These are phyloP conservation scores for Agriotes lineatus DNA, from an alignment of 2,888 invertebrate species.

Conservation along the genomic window DNA sequence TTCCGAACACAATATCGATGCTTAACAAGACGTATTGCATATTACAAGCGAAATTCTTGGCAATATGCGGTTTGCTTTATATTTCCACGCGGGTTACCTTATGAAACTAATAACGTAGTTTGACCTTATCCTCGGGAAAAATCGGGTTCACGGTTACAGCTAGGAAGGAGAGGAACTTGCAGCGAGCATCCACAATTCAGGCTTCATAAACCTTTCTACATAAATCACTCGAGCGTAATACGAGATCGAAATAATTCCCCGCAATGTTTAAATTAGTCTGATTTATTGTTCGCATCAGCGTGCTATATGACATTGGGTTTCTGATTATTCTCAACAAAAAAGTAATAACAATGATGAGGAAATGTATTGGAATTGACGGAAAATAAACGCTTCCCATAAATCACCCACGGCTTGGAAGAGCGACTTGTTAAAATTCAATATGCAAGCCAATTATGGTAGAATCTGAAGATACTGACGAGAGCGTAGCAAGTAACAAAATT, in stretches of 20 bases:
- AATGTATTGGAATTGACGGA: no score
- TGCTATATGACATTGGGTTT: not conserved
- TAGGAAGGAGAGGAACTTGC: slow-evolving; percentile 4
- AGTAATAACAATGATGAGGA: not conserved
- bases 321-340: not conserved
- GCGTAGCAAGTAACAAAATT: no score
- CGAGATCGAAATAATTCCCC: slow-evolving; percentile 6
- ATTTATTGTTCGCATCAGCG: slow-evolving; percentile 3
- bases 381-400: no score
- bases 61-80: slow-evolving; percentile 30
- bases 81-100: slow-evolving; percentile 21
- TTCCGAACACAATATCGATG: slow-evolving; percentile 34
- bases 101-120: slow-evolving; percentile 26
- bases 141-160: slow-evolving; percentile 12
- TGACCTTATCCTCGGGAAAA: slow-evolving; percentile 24
- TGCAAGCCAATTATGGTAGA: no score
- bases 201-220: slow-evolving; percentile 1
- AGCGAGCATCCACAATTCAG: not conserved
- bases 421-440: no score
- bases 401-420: no score
- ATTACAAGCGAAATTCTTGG: slow-evolving; percentile 30
- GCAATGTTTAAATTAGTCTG: slow-evolving; percentile 10
- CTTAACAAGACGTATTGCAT: slow-evolving; percentile 33
- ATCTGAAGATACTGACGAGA: no score
- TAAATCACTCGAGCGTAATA: slow-evolving; percentile 16